phyloP scores from a whole-genome alignment of 2,113 vertebrate species.

The Clinocottus analis region DNA sequence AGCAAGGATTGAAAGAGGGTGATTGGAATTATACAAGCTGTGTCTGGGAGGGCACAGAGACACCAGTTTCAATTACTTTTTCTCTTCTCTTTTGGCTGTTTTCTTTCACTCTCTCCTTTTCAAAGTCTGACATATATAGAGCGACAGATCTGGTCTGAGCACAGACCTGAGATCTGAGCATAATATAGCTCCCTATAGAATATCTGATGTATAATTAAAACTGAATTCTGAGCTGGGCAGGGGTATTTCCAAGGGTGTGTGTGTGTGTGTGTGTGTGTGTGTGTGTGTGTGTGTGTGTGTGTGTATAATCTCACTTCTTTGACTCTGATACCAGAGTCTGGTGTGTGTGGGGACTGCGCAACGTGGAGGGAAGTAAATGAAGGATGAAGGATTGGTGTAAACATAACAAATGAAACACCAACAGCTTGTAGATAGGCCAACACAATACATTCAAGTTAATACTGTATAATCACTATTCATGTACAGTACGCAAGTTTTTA shows the following conservation, averaged over 20 bases:
- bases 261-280: slow-evolving; percentile 17
- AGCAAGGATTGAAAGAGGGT: neutral
- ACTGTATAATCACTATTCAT: neutral
- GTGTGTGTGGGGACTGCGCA: neutral
- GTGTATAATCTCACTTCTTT: slow-evolving; percentile 29
- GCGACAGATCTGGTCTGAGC: slow-evolving; percentile 62
- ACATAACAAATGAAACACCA: slow-evolving; percentile 32
- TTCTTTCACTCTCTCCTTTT: neutral
- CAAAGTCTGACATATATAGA: slow-evolving; percentile 42
- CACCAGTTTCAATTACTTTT: slow-evolving; percentile 10
- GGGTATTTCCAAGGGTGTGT: slow-evolving; percentile 27
- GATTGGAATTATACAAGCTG: neutral
- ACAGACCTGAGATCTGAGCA: slow-evolving; percentile 29
- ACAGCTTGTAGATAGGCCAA: neutral
- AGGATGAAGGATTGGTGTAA: slow-evolving; percentile 14
- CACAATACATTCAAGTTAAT: neutral
- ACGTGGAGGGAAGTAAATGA: slow-evolving; percentile 2
- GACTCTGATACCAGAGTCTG: slow-evolving; percentile 38
- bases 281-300: slow-evolving; percentile 18
- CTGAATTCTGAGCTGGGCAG: neutral
- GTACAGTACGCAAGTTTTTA: neutral
- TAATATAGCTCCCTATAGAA: slow-evolving; percentile 31
- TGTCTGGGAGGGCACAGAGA: neutral
- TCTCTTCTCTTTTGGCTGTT: neutral
- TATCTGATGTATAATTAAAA: slow-evolving; percentile 13